Evolutionary conservation across 2,888 invertebrate species (phyloP).

Genomic region (Epistrophella euchroma): DNA sequence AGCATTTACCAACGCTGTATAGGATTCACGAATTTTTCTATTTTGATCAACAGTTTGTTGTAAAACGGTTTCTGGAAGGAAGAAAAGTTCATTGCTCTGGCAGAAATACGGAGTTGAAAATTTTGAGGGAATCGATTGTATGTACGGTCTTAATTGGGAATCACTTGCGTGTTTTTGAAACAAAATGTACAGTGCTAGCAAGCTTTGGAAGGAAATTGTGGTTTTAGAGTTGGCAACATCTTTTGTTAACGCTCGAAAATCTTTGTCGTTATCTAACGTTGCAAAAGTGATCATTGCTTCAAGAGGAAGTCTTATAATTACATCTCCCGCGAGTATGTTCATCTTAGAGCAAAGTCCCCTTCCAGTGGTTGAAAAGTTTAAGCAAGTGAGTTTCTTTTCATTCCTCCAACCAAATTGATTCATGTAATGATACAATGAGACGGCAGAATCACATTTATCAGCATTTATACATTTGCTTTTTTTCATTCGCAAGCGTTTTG

Average conservation of each 20-base stretch:
- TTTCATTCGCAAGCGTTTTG: slow-evolving; percentile 57
- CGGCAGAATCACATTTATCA: neutral
- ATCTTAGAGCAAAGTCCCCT: slow-evolving; percentile 89
- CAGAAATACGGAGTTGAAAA: slow-evolving; percentile 90
- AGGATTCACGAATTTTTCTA: slow-evolving; percentile 83
- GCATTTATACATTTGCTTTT: slow-evolving; percentile 20
- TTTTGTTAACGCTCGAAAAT: slow-evolving; percentile 85
- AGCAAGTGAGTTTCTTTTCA: slow-evolving; percentile 85
- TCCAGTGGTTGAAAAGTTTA: slow-evolving; percentile 88
- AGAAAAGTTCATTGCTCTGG: slow-evolving; percentile 85
- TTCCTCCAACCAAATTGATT: slow-evolving; percentile 85
- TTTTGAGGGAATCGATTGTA: slow-evolving; percentile 88
- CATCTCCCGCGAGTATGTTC: slow-evolving; percentile 85
- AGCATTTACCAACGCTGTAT: slow-evolving; percentile 76
- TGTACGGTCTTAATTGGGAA: slow-evolving; percentile 87
- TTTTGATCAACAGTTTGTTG: slow-evolving; percentile 85
- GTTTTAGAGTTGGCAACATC: slow-evolving; percentile 77
- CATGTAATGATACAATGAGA: slow-evolving; percentile 78
- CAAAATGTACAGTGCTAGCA: slow-evolving; percentile 90
- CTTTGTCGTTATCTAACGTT: slow-evolving; percentile 85
- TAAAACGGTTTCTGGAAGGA: slow-evolving; percentile 86
- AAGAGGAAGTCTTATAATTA: slow-evolving; percentile 86
- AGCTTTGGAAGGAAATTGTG: slow-evolving; percentile 87
- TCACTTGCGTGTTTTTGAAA: slow-evolving; percentile 86
- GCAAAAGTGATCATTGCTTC: slow-evolving; percentile 86